These are phyloP conservation scores for Pseudomyrmex cubaensis DNA, from an alignment of 1,140 invertebrate genomes.

Conservation along the genomic window DNA sequence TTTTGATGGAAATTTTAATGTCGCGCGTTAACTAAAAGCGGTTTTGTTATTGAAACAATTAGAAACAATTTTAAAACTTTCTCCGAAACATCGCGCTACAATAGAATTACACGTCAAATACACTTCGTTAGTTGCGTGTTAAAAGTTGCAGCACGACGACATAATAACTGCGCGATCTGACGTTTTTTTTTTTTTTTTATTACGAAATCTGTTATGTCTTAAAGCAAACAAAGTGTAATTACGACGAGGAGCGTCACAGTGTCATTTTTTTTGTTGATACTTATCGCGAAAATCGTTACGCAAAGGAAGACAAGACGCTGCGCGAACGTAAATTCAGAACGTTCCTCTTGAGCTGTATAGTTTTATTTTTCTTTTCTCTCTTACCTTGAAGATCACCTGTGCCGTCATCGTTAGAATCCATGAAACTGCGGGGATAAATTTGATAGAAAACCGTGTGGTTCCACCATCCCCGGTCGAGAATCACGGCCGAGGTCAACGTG, in stretches of 20 bases:
- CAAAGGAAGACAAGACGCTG: not conserved
- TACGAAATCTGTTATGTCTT: conserved; percentile 2
- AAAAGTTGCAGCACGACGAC: not conserved
- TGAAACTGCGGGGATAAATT: conserved; percentile 91
- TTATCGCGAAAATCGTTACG: conserved; percentile 25
- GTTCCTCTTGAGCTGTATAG: not conserved
- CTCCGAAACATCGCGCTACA: too few relatives aligned
- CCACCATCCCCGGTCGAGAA: conserved; percentile 88
- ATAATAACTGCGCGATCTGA: not conserved
- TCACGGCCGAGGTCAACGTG: conserved; percentile 60
- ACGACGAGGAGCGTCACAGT: not conserved
- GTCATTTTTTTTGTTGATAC: conserved; percentile 8
- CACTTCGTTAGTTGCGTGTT: not conserved
- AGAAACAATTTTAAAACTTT: not conserved
- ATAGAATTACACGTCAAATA: not conserved
- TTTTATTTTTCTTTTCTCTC: not conserved
- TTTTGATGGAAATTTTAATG: too few relatives aligned
- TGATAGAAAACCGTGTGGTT: conserved; percentile 91
- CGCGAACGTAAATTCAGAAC: not conserved
- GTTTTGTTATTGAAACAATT: not conserved
- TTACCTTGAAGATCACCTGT: conserved; percentile 90
- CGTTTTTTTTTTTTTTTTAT: not conserved
- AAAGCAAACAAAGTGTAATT: not conserved
- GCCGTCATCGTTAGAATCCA: conserved; percentile 90
- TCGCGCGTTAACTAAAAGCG: too few relatives aligned